Conservation (phyloP, 2,888 invertebrate genomes). For the Pollenia griseotomentosa region DNA sequence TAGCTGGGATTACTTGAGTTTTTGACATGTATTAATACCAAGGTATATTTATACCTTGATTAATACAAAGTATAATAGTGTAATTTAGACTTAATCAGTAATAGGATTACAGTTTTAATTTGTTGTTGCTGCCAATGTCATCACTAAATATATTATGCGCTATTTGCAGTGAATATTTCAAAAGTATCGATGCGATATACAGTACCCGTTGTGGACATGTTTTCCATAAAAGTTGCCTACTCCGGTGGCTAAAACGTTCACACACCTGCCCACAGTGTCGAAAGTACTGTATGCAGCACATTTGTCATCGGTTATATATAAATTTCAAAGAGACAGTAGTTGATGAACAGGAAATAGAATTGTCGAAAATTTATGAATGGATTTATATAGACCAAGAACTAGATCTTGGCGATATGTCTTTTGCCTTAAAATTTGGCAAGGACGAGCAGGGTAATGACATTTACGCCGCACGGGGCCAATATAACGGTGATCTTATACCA, state of each 20-base stretch:
- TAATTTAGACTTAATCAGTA: too few species aligned
- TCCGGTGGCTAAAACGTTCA: constrained; percentile 77
- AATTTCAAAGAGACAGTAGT: constrained; percentile 77
- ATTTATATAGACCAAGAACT: constrained; percentile 67
- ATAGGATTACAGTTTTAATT: not conserved
- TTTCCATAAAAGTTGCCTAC: constrained; percentile 78
- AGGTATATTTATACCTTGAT: too few species aligned
- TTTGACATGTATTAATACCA: too few species aligned
- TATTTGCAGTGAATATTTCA: constrained; percentile 80
- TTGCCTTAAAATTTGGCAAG: constrained; percentile 78
- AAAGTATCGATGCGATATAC: constrained; percentile 76
- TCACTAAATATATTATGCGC: constrained; percentile 78
- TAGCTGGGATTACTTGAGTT: too few species aligned
- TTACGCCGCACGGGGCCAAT: constrained; percentile 78
- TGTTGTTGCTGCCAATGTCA: constrained; percentile 7
- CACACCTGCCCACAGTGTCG: constrained; percentile 79
- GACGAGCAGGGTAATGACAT: constrained; percentile 78
- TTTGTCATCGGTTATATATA: constrained; percentile 78
- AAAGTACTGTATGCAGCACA: constrained; percentile 73
- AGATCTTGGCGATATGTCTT: constrained; percentile 66
- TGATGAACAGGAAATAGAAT: constrained; percentile 59
- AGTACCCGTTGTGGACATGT: constrained; percentile 79
- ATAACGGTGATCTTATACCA: constrained; percentile 77
- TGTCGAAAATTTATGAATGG: constrained; percentile 73
- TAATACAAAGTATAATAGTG: too few species aligned